Evolutionary conservation across 2,888 invertebrate genomes (phyloP).

Genomic region (Apotomis turbidana): DNA sequence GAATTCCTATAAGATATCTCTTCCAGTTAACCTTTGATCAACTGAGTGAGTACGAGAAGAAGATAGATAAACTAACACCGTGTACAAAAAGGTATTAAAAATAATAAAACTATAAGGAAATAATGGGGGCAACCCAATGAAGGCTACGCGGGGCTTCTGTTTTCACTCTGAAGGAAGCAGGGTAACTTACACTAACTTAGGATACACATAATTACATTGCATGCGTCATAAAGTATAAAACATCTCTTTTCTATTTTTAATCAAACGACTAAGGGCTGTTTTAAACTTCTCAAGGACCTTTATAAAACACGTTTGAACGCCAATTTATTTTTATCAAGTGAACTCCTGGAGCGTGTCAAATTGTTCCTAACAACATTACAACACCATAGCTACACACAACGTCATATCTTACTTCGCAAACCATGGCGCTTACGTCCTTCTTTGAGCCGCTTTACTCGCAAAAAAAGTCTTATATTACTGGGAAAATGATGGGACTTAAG

Average conservation of each 20-base stretch:
- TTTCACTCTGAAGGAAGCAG: too few species aligned
- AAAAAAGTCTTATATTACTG: not conserved
- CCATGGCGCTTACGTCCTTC: not conserved
- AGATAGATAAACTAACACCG: too few species aligned
- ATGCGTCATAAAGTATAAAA: not conserved
- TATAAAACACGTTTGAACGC: not conserved
- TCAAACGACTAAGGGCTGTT: too few species aligned
- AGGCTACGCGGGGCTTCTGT: too few species aligned
- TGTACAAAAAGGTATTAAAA: too few species aligned
- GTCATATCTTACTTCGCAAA: not conserved
- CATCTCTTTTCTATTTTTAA: not conserved
- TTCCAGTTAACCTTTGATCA: too few species aligned
- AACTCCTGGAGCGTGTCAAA: slow-evolving; percentile 14
- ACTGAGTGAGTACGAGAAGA: too few species aligned
- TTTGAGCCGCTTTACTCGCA: not conserved
- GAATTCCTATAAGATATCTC: too few species aligned
- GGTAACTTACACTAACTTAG: too few species aligned
- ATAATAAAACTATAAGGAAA: too few species aligned
- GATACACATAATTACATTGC: too few species aligned
- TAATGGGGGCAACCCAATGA: too few species aligned
- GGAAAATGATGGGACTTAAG: not conserved
- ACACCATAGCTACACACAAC: not conserved
- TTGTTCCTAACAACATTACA: slow-evolving; percentile 14
- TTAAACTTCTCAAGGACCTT: not conserved
- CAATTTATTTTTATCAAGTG: slow-evolving; percentile 3